Conservation (phyloP, 2,888 invertebrate species). For the Lysandra coridon region DNA sequence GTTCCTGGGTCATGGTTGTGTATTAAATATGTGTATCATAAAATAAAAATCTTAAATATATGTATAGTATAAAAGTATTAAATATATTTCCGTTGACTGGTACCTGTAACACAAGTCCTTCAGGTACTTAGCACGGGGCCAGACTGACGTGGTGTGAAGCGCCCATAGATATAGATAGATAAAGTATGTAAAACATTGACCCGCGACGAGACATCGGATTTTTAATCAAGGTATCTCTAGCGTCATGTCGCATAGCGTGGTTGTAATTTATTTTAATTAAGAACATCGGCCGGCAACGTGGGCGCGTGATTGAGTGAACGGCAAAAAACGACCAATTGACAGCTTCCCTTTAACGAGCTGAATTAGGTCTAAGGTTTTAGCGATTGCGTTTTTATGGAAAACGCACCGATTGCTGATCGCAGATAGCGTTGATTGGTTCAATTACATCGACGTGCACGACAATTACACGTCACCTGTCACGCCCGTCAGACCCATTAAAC, state of each 20-base stretch:
- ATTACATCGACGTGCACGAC: conserved; percentile 29
- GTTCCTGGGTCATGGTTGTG: too few species aligned
- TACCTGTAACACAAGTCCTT: too few species aligned
- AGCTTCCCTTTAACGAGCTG: conserved; percentile 47
- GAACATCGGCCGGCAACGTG: conserved; percentile 47
- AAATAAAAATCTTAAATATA: too few species aligned
- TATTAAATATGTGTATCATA: too few species aligned
- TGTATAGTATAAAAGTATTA: too few species aligned
- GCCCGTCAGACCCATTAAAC: background rate
- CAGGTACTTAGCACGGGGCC: too few species aligned
- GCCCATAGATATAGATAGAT: too few species aligned
- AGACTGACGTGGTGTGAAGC: too few species aligned
- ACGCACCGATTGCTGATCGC: conserved; percentile 16
- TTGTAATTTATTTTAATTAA: conserved; percentile 63
- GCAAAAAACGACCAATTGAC: conserved; percentile 48
- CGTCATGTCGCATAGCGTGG: conserved; percentile 47
- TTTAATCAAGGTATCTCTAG: conserved; percentile 50
- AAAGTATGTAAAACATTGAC: background rate
- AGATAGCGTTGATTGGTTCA: conserved; percentile 31
- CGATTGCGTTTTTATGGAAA: conserved; percentile 31
- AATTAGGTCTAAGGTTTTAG: conserved; percentile 38
- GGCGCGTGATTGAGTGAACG: conserved; percentile 53
- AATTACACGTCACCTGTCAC: conserved; percentile 6
- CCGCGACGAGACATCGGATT: conserved; percentile 29
- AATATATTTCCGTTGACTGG: too few species aligned